phyloP scores from a whole-genome alignment of 2,113 vertebrate genomes.

The Nesogale talazaci region DNA sequence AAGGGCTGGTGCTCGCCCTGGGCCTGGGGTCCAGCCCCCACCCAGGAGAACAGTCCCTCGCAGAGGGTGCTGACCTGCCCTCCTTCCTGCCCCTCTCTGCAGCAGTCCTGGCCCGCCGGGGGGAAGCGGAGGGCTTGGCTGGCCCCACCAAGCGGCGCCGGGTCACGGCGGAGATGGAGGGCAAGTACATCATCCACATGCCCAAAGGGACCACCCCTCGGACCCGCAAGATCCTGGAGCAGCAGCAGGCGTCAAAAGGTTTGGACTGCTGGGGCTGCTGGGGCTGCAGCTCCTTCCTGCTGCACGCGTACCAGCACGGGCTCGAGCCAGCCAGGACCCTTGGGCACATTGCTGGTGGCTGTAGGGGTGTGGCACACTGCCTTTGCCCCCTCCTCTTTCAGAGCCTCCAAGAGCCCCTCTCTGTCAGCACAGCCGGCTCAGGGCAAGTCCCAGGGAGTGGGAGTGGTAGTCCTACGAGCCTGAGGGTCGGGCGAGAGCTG shows the following conservation, averaged over 20 bases:
- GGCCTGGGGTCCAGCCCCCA: background rate
- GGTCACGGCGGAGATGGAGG: slow-evolving; percentile 97
- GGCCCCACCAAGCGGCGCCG: slow-evolving; percentile 89
- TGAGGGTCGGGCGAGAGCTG: background rate
- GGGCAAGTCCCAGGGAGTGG: no score
- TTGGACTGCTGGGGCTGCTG: accelerated
- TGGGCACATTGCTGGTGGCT: background rate
- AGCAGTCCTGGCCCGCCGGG: slow-evolving; percentile 83
- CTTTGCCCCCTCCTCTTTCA: background rate
- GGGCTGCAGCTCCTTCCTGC: background rate
- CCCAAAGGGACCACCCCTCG: slow-evolving; percentile 95
- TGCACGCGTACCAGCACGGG: accelerated
- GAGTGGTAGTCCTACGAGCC: background rate
- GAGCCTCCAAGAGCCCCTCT: accelerated
- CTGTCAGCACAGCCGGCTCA: background rate
- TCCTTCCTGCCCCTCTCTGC: background rate
- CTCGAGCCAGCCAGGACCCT: background rate
- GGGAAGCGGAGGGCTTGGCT: slow-evolving; percentile 84
- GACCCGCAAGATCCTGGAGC: slow-evolving; percentile 94
- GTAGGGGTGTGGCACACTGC: accelerated
- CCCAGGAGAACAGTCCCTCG: background rate
- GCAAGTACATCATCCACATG: slow-evolving; percentile 98
- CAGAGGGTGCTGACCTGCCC: background rate
- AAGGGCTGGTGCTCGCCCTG: background rate
- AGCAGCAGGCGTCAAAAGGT: slow-evolving; percentile 95